Conservation (phyloP, 2,888 invertebrate species). For the Philereme vetulata region DNA sequence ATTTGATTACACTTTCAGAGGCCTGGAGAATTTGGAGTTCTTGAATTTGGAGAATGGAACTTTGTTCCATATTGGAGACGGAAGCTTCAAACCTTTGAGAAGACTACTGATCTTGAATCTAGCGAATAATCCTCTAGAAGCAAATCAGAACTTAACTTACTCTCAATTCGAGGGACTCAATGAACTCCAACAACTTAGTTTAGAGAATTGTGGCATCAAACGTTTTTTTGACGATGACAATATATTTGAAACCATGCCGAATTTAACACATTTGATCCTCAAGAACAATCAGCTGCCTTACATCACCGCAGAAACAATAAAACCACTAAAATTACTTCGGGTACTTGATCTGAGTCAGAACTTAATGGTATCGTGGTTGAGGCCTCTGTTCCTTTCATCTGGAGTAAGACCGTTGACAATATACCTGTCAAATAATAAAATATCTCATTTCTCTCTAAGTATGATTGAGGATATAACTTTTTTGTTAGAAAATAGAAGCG, state of each 20-base stretch:
- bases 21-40: conserved; percentile 73
- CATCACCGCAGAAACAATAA: conserved; percentile 69
- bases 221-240: conserved; percentile 69
- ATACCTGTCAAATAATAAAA: conserved; percentile 79
- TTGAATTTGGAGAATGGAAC: conserved; percentile 81
- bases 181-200: conserved; percentile 71
- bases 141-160: conserved; percentile 66
- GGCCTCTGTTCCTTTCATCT: conserved; percentile 71
- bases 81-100: conserved; percentile 71
- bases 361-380: conserved; percentile 79
- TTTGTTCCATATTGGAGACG: conserved; percentile 73
- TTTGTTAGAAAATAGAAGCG: conserved; percentile 62
- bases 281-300: conserved; percentile 75
- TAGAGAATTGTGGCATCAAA: conserved; percentile 80
- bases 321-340: conserved; percentile 68
- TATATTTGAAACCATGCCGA: conserved; percentile 77
- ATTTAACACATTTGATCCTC: conserved; percentile 77
- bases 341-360: conserved; percentile 81
- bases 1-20: conserved; percentile 76
- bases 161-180: conserved; percentile 76
- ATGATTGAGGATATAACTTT: conserved; percentile 83
- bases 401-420: conserved; percentile 69
- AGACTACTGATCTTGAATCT: conserved; percentile 78
- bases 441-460: conserved; percentile 79
- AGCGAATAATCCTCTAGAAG: conserved; percentile 79